Conservation (phyloP, 2,797 vertebrate species). For the Propithecus deckenii region DNA sequence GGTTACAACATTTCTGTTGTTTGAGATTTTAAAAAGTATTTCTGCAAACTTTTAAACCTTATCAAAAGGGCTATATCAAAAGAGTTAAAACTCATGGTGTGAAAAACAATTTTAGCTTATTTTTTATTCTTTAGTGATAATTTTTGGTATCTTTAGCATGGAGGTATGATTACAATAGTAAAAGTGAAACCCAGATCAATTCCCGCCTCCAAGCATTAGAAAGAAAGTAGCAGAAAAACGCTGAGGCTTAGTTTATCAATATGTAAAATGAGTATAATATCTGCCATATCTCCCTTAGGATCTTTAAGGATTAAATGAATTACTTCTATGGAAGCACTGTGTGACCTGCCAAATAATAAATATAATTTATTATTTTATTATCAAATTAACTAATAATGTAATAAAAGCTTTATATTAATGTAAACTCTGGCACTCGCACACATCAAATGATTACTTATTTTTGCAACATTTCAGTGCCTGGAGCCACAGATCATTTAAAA, state of each 20-base stretch:
- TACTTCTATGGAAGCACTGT: not conserved
- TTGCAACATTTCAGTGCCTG: not conserved
- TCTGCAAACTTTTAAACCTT: not conserved
- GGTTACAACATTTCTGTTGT: not conserved
- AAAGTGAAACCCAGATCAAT: not conserved
- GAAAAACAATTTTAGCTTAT: not conserved
- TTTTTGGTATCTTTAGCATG: not conserved
- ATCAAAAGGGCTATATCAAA: not conserved
- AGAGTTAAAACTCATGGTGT: not conserved
- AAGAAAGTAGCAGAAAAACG: not conserved
- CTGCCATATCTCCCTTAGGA: not conserved
- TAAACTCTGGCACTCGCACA: not conserved
- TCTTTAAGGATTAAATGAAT: not conserved
- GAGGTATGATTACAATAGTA: not conserved
- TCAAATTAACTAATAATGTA: not conserved
- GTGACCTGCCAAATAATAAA: not conserved
- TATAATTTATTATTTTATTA: not conserved
- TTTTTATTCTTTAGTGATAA: not conserved
- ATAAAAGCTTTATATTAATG: not conserved
- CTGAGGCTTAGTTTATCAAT: not conserved
- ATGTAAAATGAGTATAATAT: not conserved
- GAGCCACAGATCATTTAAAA: not conserved
- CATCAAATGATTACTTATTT: not conserved
- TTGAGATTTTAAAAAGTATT: not conserved
- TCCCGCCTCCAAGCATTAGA: not conserved